Percentiles rank a stretch among this genome's conserved stretches.
Conservation (phyloP, 2,797 vertebrate species). For the Thripadectes ignobilis region DNA sequence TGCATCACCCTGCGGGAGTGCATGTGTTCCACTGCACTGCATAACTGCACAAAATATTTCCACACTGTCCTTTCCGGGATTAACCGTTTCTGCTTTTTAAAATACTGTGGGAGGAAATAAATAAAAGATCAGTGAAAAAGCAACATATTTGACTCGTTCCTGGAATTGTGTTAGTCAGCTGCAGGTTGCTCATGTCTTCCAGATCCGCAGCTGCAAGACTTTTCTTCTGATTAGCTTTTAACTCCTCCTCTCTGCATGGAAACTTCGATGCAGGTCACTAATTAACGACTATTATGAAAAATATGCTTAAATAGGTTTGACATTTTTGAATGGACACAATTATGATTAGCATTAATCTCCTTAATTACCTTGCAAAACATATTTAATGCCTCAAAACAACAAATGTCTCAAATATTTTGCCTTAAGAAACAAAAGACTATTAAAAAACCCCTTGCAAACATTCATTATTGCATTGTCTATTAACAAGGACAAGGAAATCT, state of each 20-base stretch:
- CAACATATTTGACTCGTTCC: neutral
- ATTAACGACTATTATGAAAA: constrained; percentile 71
- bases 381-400: constrained; percentile 72
- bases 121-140: constrained; percentile 50
- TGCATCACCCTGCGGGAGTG: constrained; percentile 89
- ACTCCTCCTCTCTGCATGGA: constrained; percentile 64
- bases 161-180: constrained; percentile 12
- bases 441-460: neutral
- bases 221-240: constrained; percentile 70
- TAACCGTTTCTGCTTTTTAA: constrained; percentile 88
- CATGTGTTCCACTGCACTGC: constrained; percentile 89
- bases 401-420: constrained; percentile 70
- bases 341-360: constrained; percentile 80
- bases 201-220: constrained; percentile 71
- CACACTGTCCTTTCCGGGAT: constrained; percentile 88
- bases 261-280: constrained; percentile 63
- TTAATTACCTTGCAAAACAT: constrained; percentile 76
- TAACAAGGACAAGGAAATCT: neutral
- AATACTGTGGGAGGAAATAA: constrained; percentile 77
- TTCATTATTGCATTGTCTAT: neutral
- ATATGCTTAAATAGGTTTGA: constrained; percentile 77
- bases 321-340: constrained; percentile 74
- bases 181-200: constrained; percentile 30
- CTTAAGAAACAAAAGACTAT: constrained; percentile 58
- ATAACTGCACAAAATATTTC: constrained; percentile 89